Percentiles rank a stretch among this genome's conserved stretches.
Evolutionary conservation across 2,888 invertebrate genomes (phyloP).

Genomic region (Rapana venosa): DNA sequence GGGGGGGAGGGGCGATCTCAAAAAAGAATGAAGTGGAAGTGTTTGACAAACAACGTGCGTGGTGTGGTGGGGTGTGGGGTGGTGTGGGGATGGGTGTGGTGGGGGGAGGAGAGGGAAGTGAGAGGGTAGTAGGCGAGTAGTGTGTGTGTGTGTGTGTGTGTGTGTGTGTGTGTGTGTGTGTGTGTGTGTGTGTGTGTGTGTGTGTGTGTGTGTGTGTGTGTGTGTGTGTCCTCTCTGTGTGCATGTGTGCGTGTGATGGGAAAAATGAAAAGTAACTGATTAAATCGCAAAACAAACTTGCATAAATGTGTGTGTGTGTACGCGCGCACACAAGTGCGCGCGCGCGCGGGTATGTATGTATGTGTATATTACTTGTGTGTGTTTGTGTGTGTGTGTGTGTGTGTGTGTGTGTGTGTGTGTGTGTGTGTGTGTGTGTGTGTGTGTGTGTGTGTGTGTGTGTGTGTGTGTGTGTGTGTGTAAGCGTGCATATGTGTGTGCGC

Average conservation of each 20-base stretch:
- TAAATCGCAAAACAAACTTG: background rate
- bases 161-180: background rate
- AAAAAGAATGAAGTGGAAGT: too few relatives aligned
- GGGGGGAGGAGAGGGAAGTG: background rate
- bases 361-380: background rate
- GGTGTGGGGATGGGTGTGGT: background rate
- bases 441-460: background rate
- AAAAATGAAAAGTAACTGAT: too few relatives aligned
- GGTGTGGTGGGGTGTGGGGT: background rate
- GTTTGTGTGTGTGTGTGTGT: background rate
- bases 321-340: background rate
- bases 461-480: background rate
- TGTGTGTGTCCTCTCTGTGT: background rate
- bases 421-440: background rate
- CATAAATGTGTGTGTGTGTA: constrained; percentile 5
- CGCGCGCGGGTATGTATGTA: background rate
- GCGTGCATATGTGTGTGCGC: background rate
- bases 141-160: background rate
- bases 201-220: constrained; percentile 25
- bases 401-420: background rate
- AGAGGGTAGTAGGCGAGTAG: background rate
- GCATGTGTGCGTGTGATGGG: background rate
- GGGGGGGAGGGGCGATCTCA: too few relatives aligned
- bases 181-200: constrained; percentile 19
- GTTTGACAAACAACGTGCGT: background rate